Evolutionary conservation across 2,113 vertebrate genomes (phyloP), one percentile per base, ranked within the genome.

Genomic region (Orycteropus afer): DNA sequence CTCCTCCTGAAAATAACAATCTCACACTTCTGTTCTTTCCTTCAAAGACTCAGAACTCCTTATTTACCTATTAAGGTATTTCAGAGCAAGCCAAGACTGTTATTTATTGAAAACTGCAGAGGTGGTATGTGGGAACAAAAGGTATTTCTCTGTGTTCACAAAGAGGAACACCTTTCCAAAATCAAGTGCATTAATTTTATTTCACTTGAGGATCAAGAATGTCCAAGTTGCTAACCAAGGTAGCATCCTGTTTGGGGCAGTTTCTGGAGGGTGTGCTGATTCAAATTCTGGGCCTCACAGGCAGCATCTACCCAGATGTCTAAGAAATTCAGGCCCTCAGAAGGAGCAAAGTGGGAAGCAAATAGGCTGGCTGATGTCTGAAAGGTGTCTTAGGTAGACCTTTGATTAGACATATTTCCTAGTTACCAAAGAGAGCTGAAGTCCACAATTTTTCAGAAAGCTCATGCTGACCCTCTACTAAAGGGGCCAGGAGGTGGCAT

Each of bases 281-380:
- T 27, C 67, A 55, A 51, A 71, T 22, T 32, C 77, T 18, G 37
- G 45, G 51, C 45, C 29, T 69, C 47, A 12, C 0, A 71, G 77
- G 55, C 15, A 14, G 2, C 20, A 6, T 32, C 27, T 18, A 7
- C 42, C 12, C 0, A 0, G 59, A 9, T 14, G 15, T 7, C 32
- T 73, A 3, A 32, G 77, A 25, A n/a, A 15, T 23, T 8, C 51
- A 55, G 47, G 34, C 17, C 49, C 27, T 37, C n/a, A 86, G 51
- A 53, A 63, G 40, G 25, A 57, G 55, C 5, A 0, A 32, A 15
- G 76, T 5, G 37, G 61, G 57, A 37, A 53, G 49, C 65, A 34
- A 49, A 82, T 23, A 27, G 53, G 20, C 34, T 13, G 51, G 25
- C 47, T 18, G 71, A 17, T 69, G 45, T 3, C 0, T 0, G 73